phyloP scores from a whole-genome alignment of 2,113 vertebrate species.

The Bothrops jararaca region DNA sequence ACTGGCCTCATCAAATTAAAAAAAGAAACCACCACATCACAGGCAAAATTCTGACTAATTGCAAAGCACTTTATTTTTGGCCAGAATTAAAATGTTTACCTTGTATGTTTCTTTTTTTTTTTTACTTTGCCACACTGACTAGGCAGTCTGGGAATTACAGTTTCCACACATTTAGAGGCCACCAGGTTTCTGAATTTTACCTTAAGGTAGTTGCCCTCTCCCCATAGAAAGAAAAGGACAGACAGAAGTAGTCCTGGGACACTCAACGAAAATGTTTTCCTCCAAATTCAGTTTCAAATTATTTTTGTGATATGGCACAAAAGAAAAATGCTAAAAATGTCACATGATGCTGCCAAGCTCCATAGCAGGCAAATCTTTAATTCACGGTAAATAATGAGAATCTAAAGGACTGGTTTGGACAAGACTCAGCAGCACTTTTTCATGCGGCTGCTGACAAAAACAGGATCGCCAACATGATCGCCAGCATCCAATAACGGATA shows the following conservation, averaged over 20 bases:
- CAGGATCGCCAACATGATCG: too few relatives aligned
- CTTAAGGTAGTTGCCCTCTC: background rate
- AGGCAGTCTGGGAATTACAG: background rate
- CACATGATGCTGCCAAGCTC: background rate
- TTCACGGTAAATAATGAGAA: background rate
- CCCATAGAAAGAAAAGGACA: background rate
- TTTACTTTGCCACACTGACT: background rate
- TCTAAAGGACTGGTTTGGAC: too few relatives aligned
- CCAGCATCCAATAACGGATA: too few relatives aligned
- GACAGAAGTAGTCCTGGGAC: background rate
- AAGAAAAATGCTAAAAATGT: background rate
- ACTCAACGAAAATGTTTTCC: background rate
- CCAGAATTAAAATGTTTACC: background rate
- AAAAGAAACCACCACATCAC: background rate
- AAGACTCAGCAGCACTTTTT: too few relatives aligned
- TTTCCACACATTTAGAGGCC: background rate
- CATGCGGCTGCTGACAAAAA: too few relatives aligned
- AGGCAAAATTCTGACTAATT: background rate
- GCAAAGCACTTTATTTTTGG: background rate
- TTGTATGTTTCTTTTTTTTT: background rate
- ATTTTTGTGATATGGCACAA: background rate
- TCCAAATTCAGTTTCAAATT: background rate
- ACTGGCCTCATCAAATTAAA: background rate
- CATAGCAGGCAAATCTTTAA: background rate
- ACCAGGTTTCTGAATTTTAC: background rate